phyloP scores from a whole-genome alignment of 2,888 invertebrate species.

The Gortyna flavago region DNA sequence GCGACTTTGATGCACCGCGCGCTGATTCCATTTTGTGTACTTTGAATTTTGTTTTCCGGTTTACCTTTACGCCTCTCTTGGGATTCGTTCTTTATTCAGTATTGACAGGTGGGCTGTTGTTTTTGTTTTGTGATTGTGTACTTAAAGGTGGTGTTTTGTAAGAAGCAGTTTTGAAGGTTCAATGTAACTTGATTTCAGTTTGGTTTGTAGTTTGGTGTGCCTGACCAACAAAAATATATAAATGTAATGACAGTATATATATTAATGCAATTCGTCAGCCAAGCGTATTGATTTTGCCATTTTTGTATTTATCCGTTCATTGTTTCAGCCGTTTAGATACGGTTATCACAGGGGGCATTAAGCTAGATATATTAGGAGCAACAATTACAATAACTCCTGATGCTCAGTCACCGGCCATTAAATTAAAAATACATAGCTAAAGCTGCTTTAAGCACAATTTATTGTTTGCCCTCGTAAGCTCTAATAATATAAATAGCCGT shows the following conservation, averaged over 20 bases:
- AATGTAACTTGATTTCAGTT: not conserved
- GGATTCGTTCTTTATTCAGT: slow-evolving; percentile 26
- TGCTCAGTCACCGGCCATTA: slow-evolving; percentile 66
- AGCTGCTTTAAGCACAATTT: slow-evolving; percentile 74
- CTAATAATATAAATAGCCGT: slow-evolving; percentile 72
- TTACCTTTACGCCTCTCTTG: slow-evolving; percentile 25
- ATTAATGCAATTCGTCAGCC: not conserved
- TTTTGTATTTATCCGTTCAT: not conserved
- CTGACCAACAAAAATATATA: not conserved
- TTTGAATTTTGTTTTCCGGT: slow-evolving; percentile 40
- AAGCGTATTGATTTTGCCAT: not conserved
- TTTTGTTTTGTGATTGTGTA: slow-evolving; percentile 24
- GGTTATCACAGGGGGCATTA: slow-evolving; percentile 16
- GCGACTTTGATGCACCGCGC: slow-evolving; percentile 35
- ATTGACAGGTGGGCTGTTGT: slow-evolving; percentile 12
- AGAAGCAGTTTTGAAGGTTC: not conserved
- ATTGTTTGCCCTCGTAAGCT: slow-evolving; percentile 70
- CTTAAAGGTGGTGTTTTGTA: not conserved
- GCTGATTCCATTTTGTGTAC: slow-evolving; percentile 48
- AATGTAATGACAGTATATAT: not conserved
- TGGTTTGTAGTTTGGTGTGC: not conserved
- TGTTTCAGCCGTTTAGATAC: slow-evolving; percentile 3
- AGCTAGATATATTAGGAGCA: slow-evolving; percentile 42
- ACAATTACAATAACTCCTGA: slow-evolving; percentile 69
- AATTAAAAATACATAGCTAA: slow-evolving; percentile 74